Evolutionary conservation across 2,888 invertebrate genomes (phyloP), one percentile per base, ranked within the genome.

Genomic region (Metellina segmentata): DNA sequence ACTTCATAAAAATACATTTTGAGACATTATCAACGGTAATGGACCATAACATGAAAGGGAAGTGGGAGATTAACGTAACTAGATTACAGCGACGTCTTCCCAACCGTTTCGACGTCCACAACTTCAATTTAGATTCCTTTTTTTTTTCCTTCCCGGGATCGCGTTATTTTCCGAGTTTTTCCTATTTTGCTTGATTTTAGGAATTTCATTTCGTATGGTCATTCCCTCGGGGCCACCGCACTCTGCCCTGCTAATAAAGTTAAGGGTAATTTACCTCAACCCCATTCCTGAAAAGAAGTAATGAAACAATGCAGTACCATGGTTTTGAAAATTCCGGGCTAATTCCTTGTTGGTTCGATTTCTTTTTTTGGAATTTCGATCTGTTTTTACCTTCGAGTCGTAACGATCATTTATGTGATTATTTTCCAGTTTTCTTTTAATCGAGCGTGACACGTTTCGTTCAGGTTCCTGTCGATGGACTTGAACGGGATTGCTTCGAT

Each of bases 21-120:
- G 61, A 61, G 61, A 11, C 61, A 61, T 16, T 61, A 61, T 61
- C 61, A 61, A 61, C 61, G 61, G 61, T 61, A 61, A 61, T 61
- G 61, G 61, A 61, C 61, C 61, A 61, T 61, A 61, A 61, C 61
- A 61, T 61, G 61, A 61, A 61, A 61, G 61, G 16, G 11, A 61
- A 61, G 61, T 61, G 61, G 61, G 61, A 61, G 61, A 61, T 61
- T 61, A 61, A 61, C 61, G 61, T 61, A 61, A 61, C 61, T 61
- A 61, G 61, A 16, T 61, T 61, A 61, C 61, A 61, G 61, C 7
- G 61, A 5, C 5, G 61, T 16, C 61, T 16, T 61, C 16, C n/a
- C 61, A 61, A 5, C 61, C 34, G 34, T 34, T 34, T 61, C 13
- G 61, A 61, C 61, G 11, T 61, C 61, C 61, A 61, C 61, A 61